Evolutionary conservation across 2,113 vertebrate genomes (phyloP).

Genomic region (Chlorodrepanis virens): DNA sequence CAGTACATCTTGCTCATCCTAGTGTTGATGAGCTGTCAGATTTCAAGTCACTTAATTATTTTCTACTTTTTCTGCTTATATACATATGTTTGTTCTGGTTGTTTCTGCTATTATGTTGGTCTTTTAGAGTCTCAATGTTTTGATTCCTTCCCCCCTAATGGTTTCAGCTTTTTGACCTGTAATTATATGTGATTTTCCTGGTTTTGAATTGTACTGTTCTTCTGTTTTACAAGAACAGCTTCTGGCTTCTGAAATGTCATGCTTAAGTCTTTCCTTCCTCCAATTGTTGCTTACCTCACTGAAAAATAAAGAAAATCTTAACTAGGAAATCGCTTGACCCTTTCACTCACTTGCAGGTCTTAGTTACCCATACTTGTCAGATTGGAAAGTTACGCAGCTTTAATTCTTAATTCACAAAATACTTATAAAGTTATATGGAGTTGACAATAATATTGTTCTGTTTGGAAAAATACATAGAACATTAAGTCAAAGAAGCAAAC

Average conservation of each 20-base stretch:
- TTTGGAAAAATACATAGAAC: background rate
- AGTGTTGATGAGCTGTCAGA: background rate
- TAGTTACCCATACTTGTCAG: background rate
- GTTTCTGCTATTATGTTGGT: background rate
- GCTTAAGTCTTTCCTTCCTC: conserved; percentile 54
- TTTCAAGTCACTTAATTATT: background rate
- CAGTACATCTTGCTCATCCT: background rate
- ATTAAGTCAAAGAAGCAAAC: background rate
- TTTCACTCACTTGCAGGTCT: background rate
- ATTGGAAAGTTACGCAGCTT: background rate
- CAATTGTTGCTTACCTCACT: conserved; percentile 46
- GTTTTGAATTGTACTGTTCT: background rate
- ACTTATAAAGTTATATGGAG: background rate
- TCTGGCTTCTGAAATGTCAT: background rate
- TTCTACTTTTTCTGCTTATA: background rate
- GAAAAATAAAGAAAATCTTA: conserved; percentile 9
- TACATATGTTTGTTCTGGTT: accelerated
- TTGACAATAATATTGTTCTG: background rate
- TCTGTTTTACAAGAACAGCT: conserved; percentile 6
- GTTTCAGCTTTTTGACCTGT: background rate
- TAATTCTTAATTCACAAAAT: background rate
- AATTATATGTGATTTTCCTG: background rate
- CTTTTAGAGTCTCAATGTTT: background rate
- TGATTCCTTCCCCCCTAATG: background rate
- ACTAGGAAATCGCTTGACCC: background rate